phyloP scores from a whole-genome alignment of 2,888 invertebrate species.

The Phalera bucephala region DNA sequence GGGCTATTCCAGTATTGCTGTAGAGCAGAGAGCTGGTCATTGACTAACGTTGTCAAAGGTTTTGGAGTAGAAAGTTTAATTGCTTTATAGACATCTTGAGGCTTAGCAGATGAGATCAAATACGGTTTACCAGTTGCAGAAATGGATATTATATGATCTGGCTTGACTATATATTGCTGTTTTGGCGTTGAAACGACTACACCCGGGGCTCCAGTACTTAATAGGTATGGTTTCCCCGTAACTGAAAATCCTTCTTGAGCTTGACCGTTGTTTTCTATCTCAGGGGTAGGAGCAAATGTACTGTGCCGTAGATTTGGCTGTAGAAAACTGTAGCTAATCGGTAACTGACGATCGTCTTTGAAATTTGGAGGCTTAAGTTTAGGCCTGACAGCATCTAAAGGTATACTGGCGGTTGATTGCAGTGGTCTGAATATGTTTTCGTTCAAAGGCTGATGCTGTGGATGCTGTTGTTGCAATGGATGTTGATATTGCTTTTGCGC shows the following conservation, averaged over 20 bases:
- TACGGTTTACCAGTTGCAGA: constrained; percentile 54
- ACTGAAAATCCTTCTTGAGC: constrained; percentile 45
- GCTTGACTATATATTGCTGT: constrained; percentile 49
- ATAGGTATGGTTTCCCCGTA: constrained; percentile 56
- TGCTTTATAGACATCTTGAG: constrained; percentile 41
- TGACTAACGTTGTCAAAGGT: constrained; percentile 58
- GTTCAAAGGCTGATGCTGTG: constrained; percentile 33
- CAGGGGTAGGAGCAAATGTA: constrained; percentile 29
- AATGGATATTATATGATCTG: constrained; percentile 47
- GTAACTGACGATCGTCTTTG: constrained; percentile 69
- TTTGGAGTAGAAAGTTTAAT: constrained; percentile 59
- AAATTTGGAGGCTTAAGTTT: constrained; percentile 73
- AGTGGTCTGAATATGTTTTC: constrained; percentile 28
- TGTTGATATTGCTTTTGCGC: constrained; percentile 7
- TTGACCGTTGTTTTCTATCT: constrained; percentile 38
- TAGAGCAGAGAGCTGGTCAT: constrained; percentile 61
- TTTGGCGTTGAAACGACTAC: constrained; percentile 53
- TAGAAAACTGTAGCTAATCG: constrained; percentile 67
- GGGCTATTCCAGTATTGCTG: constrained; percentile 66
- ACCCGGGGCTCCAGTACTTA: constrained; percentile 47
- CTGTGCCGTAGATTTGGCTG: constrained; percentile 44
- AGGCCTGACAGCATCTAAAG: constrained; percentile 48
- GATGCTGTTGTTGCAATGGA: constrained; percentile 32
- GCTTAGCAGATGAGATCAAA: constrained; percentile 45
- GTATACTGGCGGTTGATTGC: constrained; percentile 42